Percentiles rank a stretch among this genome's conserved stretches.
phyloP scores from a whole-genome alignment of 1,140 invertebrate species.

The Zaprionus taronus region DNA sequence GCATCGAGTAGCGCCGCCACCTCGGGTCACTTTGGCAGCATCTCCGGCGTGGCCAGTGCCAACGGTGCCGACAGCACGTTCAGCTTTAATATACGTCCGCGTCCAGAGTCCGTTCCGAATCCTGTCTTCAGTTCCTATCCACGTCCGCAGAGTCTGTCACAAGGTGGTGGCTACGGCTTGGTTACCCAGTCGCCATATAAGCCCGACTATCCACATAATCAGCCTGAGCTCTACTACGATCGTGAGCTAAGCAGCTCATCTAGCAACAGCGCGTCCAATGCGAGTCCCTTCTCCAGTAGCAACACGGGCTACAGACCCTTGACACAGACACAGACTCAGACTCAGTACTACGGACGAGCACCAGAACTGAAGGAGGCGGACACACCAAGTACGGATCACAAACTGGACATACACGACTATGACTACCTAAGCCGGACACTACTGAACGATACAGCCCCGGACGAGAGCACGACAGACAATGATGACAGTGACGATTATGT shows the following conservation, averaged over 20 bases:
- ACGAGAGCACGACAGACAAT: conserved; percentile 30
- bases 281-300: conserved; percentile 53
- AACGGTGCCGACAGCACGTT: conserved; percentile 79
- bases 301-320: conserved; percentile 24
- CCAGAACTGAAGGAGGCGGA: conserved; percentile 54
- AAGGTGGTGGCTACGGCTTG: conserved; percentile 50
- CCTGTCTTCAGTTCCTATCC: conserved; percentile 48
- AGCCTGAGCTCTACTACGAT: conserved; percentile 61
- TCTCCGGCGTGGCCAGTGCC: conserved; percentile 72
- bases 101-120: conserved; percentile 41
- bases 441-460: conserved; percentile 41
- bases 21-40: conserved; percentile 67
- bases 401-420: conserved; percentile 65
- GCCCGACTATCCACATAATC: conserved; percentile 51
- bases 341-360: conserved; percentile 46
- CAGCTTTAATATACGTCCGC: conserved; percentile 79
- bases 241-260: conserved; percentile 47
- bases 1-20: conserved; percentile 70
- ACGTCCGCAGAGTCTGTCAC: conserved; percentile 20
- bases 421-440: conserved; percentile 61
- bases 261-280: conserved; percentile 2
- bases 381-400: conserved; percentile 47
- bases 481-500: conserved; percentile 58
- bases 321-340: conserved; percentile 31
- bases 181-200: conserved; percentile 40